Base-by-base conservation (phyloP, 2,797 vertebrate species). In the Borostomias antarcticus region DNA sequence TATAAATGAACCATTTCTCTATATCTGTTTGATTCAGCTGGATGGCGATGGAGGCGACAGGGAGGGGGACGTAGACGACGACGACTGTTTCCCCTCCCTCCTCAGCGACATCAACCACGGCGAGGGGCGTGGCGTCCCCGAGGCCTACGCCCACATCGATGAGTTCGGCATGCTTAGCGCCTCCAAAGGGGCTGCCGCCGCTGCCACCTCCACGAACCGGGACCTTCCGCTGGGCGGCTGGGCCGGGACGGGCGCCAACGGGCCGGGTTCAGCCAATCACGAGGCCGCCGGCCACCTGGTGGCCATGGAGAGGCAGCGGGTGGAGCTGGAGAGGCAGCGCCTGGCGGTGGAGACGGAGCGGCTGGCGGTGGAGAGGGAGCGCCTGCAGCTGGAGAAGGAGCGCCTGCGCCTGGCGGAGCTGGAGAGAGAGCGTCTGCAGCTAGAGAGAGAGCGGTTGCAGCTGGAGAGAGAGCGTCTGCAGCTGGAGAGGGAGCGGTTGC, bases 291-390 rank as follows among this genome's bases (percentile, higher is more conserved):
- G 93, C 21, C 71, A 95, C 72, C 88, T 95, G 57, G 88, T 95
- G 4, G 92, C 86, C 32, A 84, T 97, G 68, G 96, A 97, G 88
- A 97, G 94, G 73, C 96, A 97, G 82, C 93, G 96, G 1, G 75
- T 97, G 56, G 95, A 97, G 77, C 68, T 98, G 78, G 96, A 98
- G 70, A 95, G 94, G 6, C 95, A 96, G 58, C 91, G 96, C 0
- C 82, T 98, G 57, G 92, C 93, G 17, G 92, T 98, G 3, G 96
- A 98, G 75, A 92, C 92, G 0, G 96, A 98, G 64, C 90, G 96
- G 4, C 74, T 98, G 68, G 94, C 91, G 21, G 93, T 97, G 32
- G 96, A 98, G 75, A 95, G 94, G 65, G 95, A 98, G 58, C 91
- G 95, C 0, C 89, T 98, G 64, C 88, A 86, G 66, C 91, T 96